phyloP scores from a whole-genome alignment of 2,113 vertebrate species.

The Halcyon malimbica region DNA sequence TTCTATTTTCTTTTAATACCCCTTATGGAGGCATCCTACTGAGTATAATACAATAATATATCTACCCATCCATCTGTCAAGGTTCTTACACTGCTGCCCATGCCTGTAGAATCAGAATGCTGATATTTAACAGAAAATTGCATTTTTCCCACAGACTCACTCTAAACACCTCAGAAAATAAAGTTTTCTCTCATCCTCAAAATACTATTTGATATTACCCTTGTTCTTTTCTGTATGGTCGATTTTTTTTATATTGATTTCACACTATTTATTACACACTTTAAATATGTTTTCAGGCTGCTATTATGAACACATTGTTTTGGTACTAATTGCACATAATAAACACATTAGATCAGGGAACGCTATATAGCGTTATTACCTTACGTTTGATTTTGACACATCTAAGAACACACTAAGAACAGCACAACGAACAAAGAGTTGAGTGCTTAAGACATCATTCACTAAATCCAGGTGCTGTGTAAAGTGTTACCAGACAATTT shows the following conservation, averaged over 20 bases:
- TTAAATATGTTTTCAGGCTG: neutral
- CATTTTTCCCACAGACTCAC: neutral
- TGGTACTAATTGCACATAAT: neutral
- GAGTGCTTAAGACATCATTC: neutral
- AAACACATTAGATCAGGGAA: neutral
- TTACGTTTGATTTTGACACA: neutral
- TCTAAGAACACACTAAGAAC: neutral
- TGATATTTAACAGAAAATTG: neutral
- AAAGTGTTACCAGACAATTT: neutral
- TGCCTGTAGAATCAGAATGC: neutral
- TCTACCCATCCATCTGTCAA: slow-evolving; percentile 29
- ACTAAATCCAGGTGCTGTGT: neutral
- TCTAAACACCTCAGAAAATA: neutral
- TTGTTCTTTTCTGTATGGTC: neutral
- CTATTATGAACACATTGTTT: neutral
- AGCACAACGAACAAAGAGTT: neutral
- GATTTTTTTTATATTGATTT: neutral
- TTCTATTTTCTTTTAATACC: neutral
- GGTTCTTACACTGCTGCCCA: neutral
- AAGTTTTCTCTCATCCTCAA: neutral
- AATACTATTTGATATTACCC: neutral
- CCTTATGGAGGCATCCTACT: slow-evolving; percentile 1
- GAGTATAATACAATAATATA: neutral
- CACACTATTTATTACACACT: neutral
- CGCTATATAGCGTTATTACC: neutral